These are phyloP conservation scores for Bubo blakistoni DNA, from an alignment of 2,113 vertebrate species.

Conservation along the genomic window DNA sequence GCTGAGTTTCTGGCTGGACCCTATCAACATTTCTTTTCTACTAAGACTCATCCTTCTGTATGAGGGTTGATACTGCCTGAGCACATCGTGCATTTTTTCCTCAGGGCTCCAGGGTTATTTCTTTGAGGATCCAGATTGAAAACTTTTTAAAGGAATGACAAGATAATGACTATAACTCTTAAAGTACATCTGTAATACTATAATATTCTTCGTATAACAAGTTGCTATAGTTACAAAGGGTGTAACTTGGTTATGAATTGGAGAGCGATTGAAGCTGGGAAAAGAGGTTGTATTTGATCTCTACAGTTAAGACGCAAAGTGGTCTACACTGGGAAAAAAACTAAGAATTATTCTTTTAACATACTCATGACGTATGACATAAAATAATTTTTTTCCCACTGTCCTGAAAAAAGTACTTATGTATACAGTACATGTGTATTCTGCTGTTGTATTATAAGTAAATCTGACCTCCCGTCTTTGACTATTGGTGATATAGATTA, in stretches of 20 bases:
- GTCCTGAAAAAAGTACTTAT: neutral
- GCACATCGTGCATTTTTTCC: accelerated
- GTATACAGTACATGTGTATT: neutral
- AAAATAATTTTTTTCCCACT: neutral
- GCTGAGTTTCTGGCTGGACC: neutral
- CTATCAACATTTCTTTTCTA: neutral
- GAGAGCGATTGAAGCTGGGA: neutral
- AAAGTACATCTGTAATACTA: neutral
- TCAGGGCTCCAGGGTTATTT: neutral
- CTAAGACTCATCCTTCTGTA: neutral
- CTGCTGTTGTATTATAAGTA: neutral
- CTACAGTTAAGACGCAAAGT: neutral
- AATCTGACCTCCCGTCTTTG: neutral
- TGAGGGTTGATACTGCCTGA: neutral
- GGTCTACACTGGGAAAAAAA: neutral
- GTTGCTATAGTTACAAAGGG: neutral
- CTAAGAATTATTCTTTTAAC: neutral
- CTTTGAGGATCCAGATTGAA: neutral
- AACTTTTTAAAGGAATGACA: neutral
- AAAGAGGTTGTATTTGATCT: neutral
- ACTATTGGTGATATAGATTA: neutral
- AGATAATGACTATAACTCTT: neutral
- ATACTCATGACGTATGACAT: neutral
- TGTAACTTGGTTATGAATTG: neutral
- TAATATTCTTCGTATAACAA: neutral